Evolutionary conservation across 1,140 invertebrate species (phyloP), one percentile per base, ranked within the genome.

Genomic region (Tenebrio molitor): DNA sequence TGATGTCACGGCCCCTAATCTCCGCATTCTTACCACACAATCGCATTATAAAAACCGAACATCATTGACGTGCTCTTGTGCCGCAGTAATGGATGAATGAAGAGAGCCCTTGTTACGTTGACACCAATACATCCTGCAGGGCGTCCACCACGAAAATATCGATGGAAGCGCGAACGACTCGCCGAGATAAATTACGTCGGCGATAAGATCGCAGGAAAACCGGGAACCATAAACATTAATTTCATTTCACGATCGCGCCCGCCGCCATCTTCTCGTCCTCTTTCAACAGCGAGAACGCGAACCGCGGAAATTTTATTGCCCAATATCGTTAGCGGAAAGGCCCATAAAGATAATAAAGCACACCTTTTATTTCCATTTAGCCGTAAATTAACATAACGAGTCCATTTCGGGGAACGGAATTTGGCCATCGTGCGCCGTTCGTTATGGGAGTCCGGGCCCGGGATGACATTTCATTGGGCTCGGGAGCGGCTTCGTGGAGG

Each of bases 1-100:
- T 58, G 50, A 58, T 58, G 50, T 58, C 50, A 29, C 50, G 21
- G 50, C 50, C 50, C 50, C 50, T 58, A 58, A 58, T 58, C 50
- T 58, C 44, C 50, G 23, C 50, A 58, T 58, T 58, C 50, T 58
- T 58, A 29, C 50, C 50, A 29, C 50, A 58, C 50, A 58, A 58
- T 58, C 50, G 50, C 50, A 58, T 58, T 58, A 58, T 58, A 58
- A 58, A 58, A 58, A n/a, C 21, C 15, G 21, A 58, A 58, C 50
- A 58, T 29, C 50, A 25, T 50, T 50, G 44, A 50, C 44, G 21
- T 50, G 17, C 21, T 58, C 50, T 29, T 14, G 23, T 50, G 12
- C 10, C 21, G 21, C 23, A 7, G 23, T 58, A 58, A 58, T 58
- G 50, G 50, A 58, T 58, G 50, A 58, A 58, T 58, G 50, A 58